phyloP scores from a whole-genome alignment of 2,113 vertebrate species.

The Oplegnathus fasciatus region DNA sequence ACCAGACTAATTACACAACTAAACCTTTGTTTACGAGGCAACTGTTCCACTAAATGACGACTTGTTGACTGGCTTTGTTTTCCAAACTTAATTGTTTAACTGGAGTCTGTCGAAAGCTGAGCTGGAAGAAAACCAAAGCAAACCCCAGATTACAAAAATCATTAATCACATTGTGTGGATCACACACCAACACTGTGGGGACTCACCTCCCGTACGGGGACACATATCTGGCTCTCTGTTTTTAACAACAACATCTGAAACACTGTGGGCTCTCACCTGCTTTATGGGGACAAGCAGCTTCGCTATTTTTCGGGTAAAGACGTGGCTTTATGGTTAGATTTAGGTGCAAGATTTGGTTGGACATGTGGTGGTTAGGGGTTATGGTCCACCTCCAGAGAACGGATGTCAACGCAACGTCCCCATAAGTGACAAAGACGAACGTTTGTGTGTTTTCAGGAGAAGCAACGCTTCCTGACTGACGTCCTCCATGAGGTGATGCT shows the following conservation, averaged over 20 bases:
- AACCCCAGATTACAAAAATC: not conserved
- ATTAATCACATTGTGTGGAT: not conserved
- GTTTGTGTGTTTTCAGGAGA: constrained; percentile 87
- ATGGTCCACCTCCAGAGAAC: not conserved
- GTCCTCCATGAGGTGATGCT: constrained; percentile 98
- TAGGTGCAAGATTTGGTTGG: not conserved
- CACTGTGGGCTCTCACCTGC: not conserved
- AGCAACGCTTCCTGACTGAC: constrained; percentile 97
- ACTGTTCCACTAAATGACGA: constrained; percentile 1
- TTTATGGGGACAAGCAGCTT: not conserved
- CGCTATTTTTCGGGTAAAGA: not conserved
- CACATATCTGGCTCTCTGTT: not conserved
- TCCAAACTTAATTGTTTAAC: constrained; percentile 6
- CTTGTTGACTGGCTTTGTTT: constrained; percentile 8
- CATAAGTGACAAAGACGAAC: not conserved
- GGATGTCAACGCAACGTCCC: not conserved
- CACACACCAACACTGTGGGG: not conserved
- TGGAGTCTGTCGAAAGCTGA: constrained; percentile 5
- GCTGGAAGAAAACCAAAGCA: not conserved
- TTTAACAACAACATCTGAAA: too few species aligned
- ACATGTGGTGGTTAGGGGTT: not conserved
- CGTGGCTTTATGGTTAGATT: not conserved
- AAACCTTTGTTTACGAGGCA: constrained; percentile 27
- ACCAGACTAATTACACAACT: not conserved
- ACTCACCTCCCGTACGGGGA: not conserved